Conservation (phyloP, 2,113 vertebrate genomes). For the Perca fluviatilis region DNA sequence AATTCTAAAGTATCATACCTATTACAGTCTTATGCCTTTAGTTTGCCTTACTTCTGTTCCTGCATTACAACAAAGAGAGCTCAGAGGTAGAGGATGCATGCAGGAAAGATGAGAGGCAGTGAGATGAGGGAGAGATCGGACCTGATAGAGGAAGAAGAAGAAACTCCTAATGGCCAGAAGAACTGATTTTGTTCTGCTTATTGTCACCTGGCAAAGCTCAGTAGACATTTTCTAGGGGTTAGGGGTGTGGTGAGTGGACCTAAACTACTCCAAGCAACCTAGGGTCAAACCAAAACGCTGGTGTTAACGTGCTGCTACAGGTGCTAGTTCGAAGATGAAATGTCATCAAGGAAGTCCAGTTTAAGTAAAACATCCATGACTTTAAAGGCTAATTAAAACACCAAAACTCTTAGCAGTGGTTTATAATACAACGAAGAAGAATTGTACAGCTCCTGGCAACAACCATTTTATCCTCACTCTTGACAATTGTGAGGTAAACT, state of each 20-base stretch:
- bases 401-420: not conserved
- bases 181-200: constrained; percentile 21
- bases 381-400: not conserved
- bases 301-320: too few relatives aligned
- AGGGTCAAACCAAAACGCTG: not conserved
- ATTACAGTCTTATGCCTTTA: constrained; percentile 5
- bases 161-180: not conserved
- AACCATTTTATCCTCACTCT: too few relatives aligned
- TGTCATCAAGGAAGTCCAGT: not conserved
- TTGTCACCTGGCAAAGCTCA: constrained; percentile 32
- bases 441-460: too few relatives aligned
- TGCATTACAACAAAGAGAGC: constrained; percentile 8
- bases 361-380: not conserved
- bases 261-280: not conserved
- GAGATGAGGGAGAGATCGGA: constrained; percentile 12
- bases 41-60: not conserved
- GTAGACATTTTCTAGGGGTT: not conserved
- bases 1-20: constrained; percentile 42
- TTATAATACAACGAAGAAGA: not conserved
- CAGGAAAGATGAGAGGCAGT: constrained; percentile 16
- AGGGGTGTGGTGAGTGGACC: not conserved
- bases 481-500: too few relatives aligned
- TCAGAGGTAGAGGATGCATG: not conserved
- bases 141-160: not conserved
- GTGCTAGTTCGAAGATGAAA: not conserved